These are phyloP conservation scores for Operophtera brumata DNA, from an alignment of 2,888 invertebrate species.

Conservation along the genomic window DNA sequence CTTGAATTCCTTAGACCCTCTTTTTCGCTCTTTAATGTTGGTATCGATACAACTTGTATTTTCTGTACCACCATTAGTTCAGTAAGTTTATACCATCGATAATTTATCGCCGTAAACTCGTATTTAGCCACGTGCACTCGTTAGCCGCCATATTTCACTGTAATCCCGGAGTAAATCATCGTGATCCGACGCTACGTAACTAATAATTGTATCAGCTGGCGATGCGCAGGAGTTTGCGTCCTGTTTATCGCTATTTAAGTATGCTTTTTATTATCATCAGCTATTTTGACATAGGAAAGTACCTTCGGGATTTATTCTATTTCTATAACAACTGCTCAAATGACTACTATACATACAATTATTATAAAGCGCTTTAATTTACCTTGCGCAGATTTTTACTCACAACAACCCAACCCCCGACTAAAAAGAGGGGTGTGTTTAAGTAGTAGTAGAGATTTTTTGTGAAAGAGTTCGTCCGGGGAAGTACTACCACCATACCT, in stretches of 20 bases:
- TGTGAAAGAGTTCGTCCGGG: no score
- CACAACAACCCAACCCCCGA: no score
- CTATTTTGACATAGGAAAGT: background rate
- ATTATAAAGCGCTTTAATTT: no score
- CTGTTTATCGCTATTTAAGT: slow-evolving; percentile 13
- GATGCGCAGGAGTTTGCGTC: slow-evolving; percentile 31
- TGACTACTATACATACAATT: no score
- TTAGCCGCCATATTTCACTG: slow-evolving; percentile 36
- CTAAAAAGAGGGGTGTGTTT: no score
- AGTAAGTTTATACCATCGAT: slow-evolving; percentile 22
- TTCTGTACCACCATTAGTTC: slow-evolving; percentile 7
- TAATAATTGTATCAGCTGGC: no score
- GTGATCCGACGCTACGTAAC: slow-evolving; percentile 23
- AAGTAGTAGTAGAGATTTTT: no score
- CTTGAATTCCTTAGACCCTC: no score
- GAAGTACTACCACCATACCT: no score
- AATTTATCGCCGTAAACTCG: slow-evolving; percentile 27
- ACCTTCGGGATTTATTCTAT: no score
- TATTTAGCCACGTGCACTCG: slow-evolving; percentile 36
- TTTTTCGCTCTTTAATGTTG: no score
- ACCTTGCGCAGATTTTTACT: no score
- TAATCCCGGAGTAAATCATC: slow-evolving; percentile 39
- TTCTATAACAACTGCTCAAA: background rate
- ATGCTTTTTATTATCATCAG: background rate
- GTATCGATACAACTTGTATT: slow-evolving; percentile 1